Evolutionary conservation across 2,113 vertebrate species (phyloP).

Genomic region (Zosterops borbonicus): DNA sequence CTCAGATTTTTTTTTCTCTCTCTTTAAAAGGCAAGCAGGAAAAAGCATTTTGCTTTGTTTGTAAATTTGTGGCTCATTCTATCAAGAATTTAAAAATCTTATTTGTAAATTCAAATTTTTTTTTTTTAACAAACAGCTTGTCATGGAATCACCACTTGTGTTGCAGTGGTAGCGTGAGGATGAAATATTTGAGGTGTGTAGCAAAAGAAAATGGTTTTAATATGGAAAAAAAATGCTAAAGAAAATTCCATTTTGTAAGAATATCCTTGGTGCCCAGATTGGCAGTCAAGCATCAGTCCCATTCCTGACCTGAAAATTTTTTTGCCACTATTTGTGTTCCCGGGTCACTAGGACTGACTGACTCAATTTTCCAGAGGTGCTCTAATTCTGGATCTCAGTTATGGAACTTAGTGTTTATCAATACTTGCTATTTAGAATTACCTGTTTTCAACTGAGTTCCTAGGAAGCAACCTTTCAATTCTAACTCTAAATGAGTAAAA

Average conservation of each 20-base stretch:
- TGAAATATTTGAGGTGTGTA: neutral
- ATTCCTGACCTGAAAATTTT: neutral
- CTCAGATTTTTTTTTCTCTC: constrained; percentile 40
- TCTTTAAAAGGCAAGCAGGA: constrained; percentile 39
- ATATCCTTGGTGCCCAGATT: neutral
- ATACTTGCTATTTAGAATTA: neutral
- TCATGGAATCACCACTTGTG: neutral
- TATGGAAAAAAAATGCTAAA: neutral
- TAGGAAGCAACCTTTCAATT: neutral
- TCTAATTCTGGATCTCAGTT: neutral
- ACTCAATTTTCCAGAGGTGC: neutral
- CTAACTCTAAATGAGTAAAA: neutral
- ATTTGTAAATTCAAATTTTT: neutral
- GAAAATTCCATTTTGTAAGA: neutral
- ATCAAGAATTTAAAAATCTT: neutral
- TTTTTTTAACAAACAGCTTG: neutral
- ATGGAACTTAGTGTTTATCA: neutral
- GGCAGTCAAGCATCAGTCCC: neutral
- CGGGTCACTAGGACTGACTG: neutral
- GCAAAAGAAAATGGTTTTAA: neutral
- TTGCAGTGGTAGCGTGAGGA: neutral
- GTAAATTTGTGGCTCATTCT: neutral
- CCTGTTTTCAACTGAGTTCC: neutral
- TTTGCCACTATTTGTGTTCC: neutral
- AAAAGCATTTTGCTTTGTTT: neutral